These are phyloP conservation scores for Papilio machaon DNA, from an alignment of 1,140 invertebrate genomes.

Conservation along the genomic window DNA sequence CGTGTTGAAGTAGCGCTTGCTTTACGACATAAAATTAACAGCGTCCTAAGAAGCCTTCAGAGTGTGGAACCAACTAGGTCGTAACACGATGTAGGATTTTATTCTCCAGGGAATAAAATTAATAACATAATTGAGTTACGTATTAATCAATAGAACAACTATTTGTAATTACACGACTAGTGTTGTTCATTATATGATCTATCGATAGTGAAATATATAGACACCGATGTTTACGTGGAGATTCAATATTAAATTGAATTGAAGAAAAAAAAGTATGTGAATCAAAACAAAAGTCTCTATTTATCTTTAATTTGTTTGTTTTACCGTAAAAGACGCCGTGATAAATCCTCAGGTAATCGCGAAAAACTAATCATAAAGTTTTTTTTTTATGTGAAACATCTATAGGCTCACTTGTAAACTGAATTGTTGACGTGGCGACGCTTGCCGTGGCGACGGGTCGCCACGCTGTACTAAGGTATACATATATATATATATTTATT, in stretches of 20 bases:
- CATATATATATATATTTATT: too few relatives aligned
- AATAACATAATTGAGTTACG: not conserved
- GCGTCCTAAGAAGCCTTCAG: slow-evolving; percentile 11
- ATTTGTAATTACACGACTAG: not conserved
- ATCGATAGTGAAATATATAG: not conserved
- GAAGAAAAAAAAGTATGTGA: too few relatives aligned
- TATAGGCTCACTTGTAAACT: too few relatives aligned
- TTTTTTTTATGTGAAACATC: not conserved
- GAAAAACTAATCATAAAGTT: not conserved
- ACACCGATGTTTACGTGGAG: not conserved
- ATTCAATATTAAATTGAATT: not conserved
- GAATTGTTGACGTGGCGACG: too few relatives aligned
- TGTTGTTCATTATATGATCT: not conserved
- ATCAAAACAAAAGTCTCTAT: not conserved
- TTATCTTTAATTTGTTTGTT: not conserved
- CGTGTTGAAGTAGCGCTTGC: slow-evolving; percentile 24
- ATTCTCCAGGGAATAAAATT: slow-evolving; percentile 1
- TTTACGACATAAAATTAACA: slow-evolving; percentile 30
- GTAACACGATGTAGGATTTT: slow-evolving; percentile 6
- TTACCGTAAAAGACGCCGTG: not conserved
- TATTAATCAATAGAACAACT: not conserved
- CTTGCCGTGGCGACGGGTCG: too few relatives aligned
- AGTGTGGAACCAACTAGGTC: slow-evolving; percentile 14
- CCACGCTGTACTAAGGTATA: too few relatives aligned
- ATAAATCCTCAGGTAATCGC: not conserved